Conservation (phyloP, 2,888 invertebrate genomes). For the Oscheius sp. region DNA sequence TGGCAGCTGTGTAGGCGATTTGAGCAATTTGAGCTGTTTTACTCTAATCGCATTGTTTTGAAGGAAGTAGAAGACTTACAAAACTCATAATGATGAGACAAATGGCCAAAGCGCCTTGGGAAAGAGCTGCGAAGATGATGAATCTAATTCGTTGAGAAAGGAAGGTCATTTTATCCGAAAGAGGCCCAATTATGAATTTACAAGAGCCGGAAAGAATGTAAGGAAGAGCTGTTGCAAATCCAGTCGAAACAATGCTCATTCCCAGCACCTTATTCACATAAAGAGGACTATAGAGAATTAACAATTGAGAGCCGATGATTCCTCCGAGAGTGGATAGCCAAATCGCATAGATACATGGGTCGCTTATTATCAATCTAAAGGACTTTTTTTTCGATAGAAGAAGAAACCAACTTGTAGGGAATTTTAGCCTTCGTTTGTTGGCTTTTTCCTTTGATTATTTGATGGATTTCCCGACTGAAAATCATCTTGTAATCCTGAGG, state of each 20-base stretch:
- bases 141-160: conserved; percentile 38
- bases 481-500: conserved; percentile 13
- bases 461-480: too few species aligned
- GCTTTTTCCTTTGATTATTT: too few species aligned
- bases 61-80: conserved; percentile 12
- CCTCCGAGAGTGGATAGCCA: background rate
- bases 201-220: conserved; percentile 34
- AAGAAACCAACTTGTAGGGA: conserved; percentile 8
- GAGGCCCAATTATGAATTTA: conserved; percentile 37
- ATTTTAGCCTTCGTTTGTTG: too few species aligned
- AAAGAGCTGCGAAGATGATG: conserved; percentile 48
- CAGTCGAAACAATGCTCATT: conserved; percentile 38
- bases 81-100: conserved; percentile 49
- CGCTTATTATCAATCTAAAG: conserved; percentile 1
- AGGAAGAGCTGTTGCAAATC: conserved; percentile 38
- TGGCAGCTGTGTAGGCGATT: conserved; percentile 52
- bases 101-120: conserved; percentile 48
- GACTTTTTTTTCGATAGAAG: too few species aligned
- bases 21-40: conserved; percentile 38
- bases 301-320: conserved; percentile 1
- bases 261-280: conserved; percentile 26
- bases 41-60: conserved; percentile 31
- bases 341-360: conserved; percentile 1
- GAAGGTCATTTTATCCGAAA: conserved; percentile 39
- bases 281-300: conserved; percentile 1